phyloP scores from a whole-genome alignment of 2,888 invertebrate genomes.

The Priocnemis perturbator region DNA sequence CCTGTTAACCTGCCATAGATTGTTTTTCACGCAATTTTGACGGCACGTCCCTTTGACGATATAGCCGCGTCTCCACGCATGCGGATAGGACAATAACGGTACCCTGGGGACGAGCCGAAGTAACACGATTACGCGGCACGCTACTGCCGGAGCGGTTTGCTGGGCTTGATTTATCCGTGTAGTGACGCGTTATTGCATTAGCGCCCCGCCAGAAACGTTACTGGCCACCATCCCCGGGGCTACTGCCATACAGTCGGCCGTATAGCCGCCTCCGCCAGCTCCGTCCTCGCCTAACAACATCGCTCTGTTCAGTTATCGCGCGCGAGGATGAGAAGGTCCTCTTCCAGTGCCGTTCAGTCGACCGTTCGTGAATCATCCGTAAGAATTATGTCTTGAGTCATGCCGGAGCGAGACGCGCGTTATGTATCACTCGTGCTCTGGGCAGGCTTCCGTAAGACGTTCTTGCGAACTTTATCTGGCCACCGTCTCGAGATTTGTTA shows the following conservation, averaged over 20 bases:
- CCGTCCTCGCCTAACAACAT: neutral
- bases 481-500: no score
- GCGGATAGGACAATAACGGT: slow-evolving; percentile 62
- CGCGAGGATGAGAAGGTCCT: slow-evolving; percentile 28
- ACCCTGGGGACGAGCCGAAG: slow-evolving; percentile 62
- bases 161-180: slow-evolving; percentile 71
- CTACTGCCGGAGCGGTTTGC: slow-evolving; percentile 58
- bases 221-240: slow-evolving; percentile 1
- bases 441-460: no score
- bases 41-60: no score
- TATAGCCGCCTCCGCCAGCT: slow-evolving; percentile 23
- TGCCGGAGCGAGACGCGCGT: slow-evolving; percentile 4
- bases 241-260: slow-evolving; percentile 25
- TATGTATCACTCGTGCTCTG: neutral
- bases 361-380: slow-evolving; percentile 61
- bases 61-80: no score
- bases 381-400: slow-evolving; percentile 59
- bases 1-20: no score
- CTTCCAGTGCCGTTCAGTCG: slow-evolving; percentile 44
- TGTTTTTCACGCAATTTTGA: no score
- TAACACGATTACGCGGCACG: slow-evolving; percentile 69
- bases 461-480: no score
- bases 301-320: slow-evolving; percentile 12
- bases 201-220: slow-evolving; percentile 57
- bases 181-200: slow-evolving; percentile 72